Base-by-base conservation (phyloP, 2,113 vertebrate species). In the Emydocephalus ijimae region DNA sequence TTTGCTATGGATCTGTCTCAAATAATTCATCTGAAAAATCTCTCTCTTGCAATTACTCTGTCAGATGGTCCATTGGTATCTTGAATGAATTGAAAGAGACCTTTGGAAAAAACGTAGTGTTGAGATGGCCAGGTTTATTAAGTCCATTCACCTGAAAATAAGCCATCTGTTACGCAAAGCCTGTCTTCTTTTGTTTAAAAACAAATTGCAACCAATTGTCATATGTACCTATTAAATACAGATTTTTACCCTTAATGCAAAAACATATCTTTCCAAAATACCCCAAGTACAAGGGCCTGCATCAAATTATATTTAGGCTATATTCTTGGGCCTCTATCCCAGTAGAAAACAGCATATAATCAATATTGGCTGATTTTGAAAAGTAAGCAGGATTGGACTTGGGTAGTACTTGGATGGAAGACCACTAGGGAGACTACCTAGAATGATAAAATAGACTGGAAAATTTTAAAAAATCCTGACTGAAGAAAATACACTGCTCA, bases 151-250 rank as follows among this genome's bases (percentile, higher is more conserved):
- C 10, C 54, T 92, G 92, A 92, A 92, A 92, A 92, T 89, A 89
- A 85, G 57, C 92, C 92, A 92, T 92, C 92, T 92, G 92, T 89
- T 92, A 88, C 34, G 18, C 52, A 86, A 91, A 55, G 34, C n/a
- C 90, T 34, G 4, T 10, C 21, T 34, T 24, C 56, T 90, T 64
- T 50, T 90, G 59, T 52, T 74, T 12, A 92, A 61, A 59, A 89
- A 92, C 91, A 81, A 92, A 81, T 26, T 20, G 57, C 64, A 59
- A n/a, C 26, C 20, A 89, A 55, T 88, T 15, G 45, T 74, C 26
- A 11, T 39, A n/a, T 81, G 24, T 11, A 85, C 18, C 69, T 34
- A 57, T 55, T 50, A 21, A 59, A 7, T 48, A 34, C 29, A 64
- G 11, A 45, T 89, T 81, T 81, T 12, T 92, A 3, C 26, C 43